Evolutionary conservation across 2,797 vertebrate species (phyloP).

Genomic region (Sebastes wilsoni): DNA sequence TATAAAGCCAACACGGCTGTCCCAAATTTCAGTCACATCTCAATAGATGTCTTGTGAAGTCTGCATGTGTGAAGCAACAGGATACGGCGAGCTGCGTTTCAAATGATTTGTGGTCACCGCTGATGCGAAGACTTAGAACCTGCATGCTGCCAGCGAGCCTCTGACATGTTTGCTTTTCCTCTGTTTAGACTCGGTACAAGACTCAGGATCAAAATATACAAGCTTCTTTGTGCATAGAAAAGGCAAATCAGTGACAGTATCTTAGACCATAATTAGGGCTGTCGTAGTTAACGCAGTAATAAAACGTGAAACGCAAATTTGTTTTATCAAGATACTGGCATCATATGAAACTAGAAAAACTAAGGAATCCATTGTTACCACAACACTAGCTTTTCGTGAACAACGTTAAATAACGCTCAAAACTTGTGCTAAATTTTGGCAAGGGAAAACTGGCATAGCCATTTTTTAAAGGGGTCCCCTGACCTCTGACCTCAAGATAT

Average conservation of each 20-base stretch:
- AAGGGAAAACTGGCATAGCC: no score
- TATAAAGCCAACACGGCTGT: neutral
- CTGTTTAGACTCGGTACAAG: neutral
- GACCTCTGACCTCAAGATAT: no score
- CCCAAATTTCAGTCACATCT: neutral
- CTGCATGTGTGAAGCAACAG: neutral
- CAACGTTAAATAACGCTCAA: no score
- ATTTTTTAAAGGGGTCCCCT: no score
- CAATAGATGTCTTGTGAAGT: neutral
- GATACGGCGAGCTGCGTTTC: neutral
- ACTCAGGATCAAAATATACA: neutral
- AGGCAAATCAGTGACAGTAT: neutral
- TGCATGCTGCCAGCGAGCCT: neutral
- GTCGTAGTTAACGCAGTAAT: no score
- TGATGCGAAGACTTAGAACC: constrained; percentile 12
- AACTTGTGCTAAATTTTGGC: no score
- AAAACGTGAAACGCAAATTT: no score
- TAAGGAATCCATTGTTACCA: no score
- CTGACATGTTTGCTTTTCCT: neutral
- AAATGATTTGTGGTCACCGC: neutral
- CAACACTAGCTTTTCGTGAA: no score
- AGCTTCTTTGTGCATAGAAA: neutral
- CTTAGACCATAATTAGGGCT: neutral
- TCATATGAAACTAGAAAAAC: no score
- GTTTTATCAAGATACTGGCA: no score